Conservation (phyloP, 2,797 vertebrate species). For the Microcaecilia unicolor region DNA sequence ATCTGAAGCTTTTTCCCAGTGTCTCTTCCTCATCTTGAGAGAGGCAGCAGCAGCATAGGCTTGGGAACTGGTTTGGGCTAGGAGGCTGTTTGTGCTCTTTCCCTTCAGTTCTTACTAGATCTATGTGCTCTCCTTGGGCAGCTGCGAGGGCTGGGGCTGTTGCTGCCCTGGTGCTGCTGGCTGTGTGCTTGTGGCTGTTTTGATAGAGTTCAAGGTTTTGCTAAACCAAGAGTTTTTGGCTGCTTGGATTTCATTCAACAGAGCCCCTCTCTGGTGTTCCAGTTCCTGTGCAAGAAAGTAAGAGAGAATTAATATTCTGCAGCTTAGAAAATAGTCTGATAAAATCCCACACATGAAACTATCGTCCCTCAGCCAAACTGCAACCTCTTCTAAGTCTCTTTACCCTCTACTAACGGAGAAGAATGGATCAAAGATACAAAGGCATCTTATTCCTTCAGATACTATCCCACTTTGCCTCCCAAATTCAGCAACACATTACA, state of each 20-base stretch:
- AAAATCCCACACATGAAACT: no score
- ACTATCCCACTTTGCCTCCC: no score
- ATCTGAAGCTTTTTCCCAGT: constrained; percentile 36
- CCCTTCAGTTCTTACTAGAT: constrained; percentile 8
- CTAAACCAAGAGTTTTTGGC: constrained; percentile 99
- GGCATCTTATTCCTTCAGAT: no score
- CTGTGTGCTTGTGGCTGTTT: constrained; percentile 71
- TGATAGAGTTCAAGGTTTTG: constrained; percentile 96
- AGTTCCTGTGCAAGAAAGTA: constrained; percentile 70
- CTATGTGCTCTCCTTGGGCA: constrained; percentile 84
- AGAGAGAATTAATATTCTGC: no score
- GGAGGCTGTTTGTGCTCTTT: constrained; percentile 52
- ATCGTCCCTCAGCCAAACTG: no score
- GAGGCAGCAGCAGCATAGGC: constrained; percentile 19
- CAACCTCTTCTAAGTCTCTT: no score
- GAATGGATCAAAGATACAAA: no score
- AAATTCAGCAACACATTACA: no score
- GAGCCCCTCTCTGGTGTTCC: constrained; percentile 89
- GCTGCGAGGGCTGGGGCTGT: constrained; percentile 47
- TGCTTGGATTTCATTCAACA: constrained; percentile 96
- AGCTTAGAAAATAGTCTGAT: no score
- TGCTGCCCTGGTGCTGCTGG: constrained; percentile 34
- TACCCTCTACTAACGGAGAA: no score
- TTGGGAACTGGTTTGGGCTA: constrained; percentile 6
- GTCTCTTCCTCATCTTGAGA: constrained; percentile 28